Percentiles rank a stretch among this genome's conserved stretches.
Evolutionary conservation across 2,113 vertebrate species (phyloP).

Genomic region (Chlorodrepanis virens): DNA sequence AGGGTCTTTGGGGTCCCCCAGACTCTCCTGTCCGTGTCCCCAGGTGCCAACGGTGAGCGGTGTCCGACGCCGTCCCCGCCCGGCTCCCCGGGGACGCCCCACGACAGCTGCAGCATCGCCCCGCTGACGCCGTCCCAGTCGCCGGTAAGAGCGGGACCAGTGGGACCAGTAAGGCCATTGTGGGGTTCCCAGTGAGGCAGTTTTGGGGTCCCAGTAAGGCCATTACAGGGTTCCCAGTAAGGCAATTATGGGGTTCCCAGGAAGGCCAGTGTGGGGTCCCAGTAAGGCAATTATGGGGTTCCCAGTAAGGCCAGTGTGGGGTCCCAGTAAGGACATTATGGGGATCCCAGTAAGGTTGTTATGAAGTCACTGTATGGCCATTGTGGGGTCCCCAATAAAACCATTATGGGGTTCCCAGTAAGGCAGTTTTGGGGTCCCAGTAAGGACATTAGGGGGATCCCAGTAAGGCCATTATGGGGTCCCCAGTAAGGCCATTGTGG

Average conservation of each 20-base stretch:
- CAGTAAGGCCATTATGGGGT: neutral
- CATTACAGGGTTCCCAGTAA: neutral
- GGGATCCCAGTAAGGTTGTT: too few relatives aligned
- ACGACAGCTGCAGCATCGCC: slow-evolving; percentile 87
- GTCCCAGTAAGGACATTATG: neutral
- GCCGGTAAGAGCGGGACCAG: slow-evolving; percentile 73
- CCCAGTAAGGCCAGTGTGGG: neutral
- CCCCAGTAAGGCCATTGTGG: neutral
- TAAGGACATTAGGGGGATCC: rapidly evolving
- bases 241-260: neutral
- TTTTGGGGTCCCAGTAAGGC: neutral
- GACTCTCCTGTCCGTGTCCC: neutral
- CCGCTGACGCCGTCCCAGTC: slow-evolving; percentile 89
- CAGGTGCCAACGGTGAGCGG: neutral
- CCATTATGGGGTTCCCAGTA: neutral
- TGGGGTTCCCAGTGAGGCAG: neutral
- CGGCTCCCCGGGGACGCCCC: slow-evolving; percentile 64
- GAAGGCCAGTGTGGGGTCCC: neutral
- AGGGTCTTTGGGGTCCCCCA: neutral
- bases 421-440: rapidly evolving
- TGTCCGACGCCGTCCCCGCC: slow-evolving; percentile 73
- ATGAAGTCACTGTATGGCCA: too few relatives aligned
- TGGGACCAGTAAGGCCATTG: rapidly evolving
- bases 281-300: too few relatives aligned
- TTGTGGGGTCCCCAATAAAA: neutral